Conservation (phyloP, 2,113 vertebrate genomes). For the Axis porcinus region DNA sequence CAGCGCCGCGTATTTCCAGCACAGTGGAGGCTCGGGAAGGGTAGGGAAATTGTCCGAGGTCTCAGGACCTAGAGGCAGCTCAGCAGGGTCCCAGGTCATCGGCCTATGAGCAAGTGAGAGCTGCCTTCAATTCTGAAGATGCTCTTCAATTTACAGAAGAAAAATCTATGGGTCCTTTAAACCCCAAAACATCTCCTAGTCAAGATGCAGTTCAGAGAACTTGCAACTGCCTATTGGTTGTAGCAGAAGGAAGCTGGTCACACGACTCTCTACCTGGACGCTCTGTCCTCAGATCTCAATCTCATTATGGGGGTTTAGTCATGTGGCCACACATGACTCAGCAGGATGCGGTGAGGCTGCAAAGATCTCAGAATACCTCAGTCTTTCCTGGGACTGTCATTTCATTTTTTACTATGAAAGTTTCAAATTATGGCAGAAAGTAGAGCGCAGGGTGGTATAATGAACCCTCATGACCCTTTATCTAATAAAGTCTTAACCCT, state of each 20-base stretch:
- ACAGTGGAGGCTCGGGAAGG: too few species aligned
- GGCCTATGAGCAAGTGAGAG: neutral
- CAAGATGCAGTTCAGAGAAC: neutral
- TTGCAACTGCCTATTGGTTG: neutral
- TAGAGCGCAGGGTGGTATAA: neutral
- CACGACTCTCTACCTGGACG: neutral
- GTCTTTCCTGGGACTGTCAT: neutral
- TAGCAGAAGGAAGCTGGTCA: neutral
- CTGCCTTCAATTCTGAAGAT: neutral
- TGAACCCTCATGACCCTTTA: neutral
- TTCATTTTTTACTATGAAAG: neutral
- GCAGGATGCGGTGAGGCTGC: neutral
- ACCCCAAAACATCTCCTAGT: neutral
- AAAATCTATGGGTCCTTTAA: neutral
- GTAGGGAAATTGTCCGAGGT: fast-evolving
- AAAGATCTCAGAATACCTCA: neutral
- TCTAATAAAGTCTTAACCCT: neutral
- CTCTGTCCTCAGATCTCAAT: neutral
- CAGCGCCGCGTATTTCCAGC: fast-evolving
- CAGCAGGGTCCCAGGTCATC: neutral
- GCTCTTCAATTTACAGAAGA: neutral
- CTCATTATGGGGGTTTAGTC: neutral
- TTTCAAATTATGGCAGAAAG: neutral
- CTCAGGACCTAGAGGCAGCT: neutral
- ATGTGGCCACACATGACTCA: fast-evolving